These are phyloP conservation scores for Papilio machaon DNA, from an alignment of 1,140 invertebrate species.

Conservation along the genomic window DNA sequence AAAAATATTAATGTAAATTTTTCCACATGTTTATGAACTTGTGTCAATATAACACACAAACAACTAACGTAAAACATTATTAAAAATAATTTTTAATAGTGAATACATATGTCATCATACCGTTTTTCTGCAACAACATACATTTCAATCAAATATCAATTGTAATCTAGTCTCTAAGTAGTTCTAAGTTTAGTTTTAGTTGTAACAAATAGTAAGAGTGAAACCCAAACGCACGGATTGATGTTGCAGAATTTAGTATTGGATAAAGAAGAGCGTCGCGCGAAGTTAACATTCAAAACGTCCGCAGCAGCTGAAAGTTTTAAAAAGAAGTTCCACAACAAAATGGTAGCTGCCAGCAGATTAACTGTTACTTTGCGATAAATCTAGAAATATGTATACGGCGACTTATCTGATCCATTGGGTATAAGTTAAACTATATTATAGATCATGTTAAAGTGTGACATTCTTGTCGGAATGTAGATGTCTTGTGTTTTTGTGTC, in stretches of 20 bases:
- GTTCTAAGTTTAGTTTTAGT: background rate
- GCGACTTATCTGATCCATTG: background rate
- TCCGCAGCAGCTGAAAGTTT: conserved; percentile 63
- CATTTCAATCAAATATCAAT: background rate
- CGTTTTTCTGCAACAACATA: background rate
- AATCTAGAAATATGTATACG: conserved; percentile 5
- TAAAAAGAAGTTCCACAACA: conserved; percentile 75
- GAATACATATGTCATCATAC: background rate
- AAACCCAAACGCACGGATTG: conserved; percentile 52
- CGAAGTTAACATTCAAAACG: conserved; percentile 70
- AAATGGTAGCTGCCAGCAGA: conserved; percentile 75
- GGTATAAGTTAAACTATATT: too few species aligned
- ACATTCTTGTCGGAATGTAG: too few species aligned
- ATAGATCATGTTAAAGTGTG: too few species aligned
- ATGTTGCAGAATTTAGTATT: conserved; percentile 74
- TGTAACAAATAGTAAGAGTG: conserved; percentile 30
- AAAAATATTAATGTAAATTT: too few species aligned
- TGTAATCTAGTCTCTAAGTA: background rate
- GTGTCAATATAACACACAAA: too few species aligned
- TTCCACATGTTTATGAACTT: too few species aligned
- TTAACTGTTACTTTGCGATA: conserved; percentile 60
- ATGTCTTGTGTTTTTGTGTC: too few species aligned
- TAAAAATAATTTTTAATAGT: too few species aligned
- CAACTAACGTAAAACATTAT: too few species aligned
- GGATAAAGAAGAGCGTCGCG: conserved; percentile 72